Base-by-base conservation (phyloP, 2,888 invertebrate species). In the Panopea generosa region DNA sequence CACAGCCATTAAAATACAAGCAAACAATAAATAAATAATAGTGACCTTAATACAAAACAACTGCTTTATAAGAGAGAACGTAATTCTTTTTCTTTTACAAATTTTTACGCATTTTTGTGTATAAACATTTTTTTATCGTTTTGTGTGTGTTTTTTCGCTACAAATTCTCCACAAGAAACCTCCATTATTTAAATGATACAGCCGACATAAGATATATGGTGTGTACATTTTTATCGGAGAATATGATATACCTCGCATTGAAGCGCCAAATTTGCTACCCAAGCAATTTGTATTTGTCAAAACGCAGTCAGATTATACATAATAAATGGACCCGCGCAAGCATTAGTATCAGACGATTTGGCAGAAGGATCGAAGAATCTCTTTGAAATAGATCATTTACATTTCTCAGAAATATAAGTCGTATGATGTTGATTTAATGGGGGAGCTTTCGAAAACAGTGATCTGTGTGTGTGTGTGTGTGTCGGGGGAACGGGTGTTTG, bases 211-310 rank as follows among this genome's bases (percentile, higher is more conserved):
- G 77, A 77, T 77, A 65, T 72, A 77, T 77, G 61, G 63, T 49
- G 60, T 72, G 72, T 69, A 69, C 53, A 47, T 43, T 72, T 68
- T 72, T 72, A 77, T 73, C 72, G 26, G 55, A 40, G 24, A 20
- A 18, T 61, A 43, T 66, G 68, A 65, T 69, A 69, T 77, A 59
- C 40, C 59, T 73, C 38, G 38, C 69, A 73, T 24, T 56, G 77
- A 67, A 73, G 69, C 73, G 72, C 69, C 73, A 72, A 75, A 77
- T 73, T 77, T 77, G 71, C 65, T 68, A 50, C 77, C 67, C 40
- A 53, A 65, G 62, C 65, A 71, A 77, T 77, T 77, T 77, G 77
- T 77, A 65, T 72, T 55, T 77, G 77, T 77, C 77, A 75, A 65
- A 65, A 65, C 26, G 27, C 60, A 69, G 74, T 75, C 63, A 68